Percentiles rank a stretch among this genome's conserved stretches.
These are phyloP conservation scores for Mionectes macconnelli DNA, from an alignment of 2,113 vertebrate genomes.

Conservation along the genomic window DNA sequence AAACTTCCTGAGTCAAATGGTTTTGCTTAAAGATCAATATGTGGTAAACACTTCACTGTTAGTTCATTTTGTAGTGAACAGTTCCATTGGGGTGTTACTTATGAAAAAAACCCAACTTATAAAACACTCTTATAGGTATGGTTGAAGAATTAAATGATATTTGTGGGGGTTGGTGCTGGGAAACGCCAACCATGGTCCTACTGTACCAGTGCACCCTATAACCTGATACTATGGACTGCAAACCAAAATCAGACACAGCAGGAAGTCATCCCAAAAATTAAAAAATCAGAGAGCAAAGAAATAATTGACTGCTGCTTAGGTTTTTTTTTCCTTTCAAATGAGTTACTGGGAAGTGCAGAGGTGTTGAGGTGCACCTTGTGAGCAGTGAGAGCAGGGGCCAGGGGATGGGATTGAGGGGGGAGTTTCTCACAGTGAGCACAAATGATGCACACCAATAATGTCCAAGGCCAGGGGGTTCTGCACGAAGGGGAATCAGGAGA, in stretches of 20 bases:
- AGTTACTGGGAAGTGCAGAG: background rate
- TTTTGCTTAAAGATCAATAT: background rate
- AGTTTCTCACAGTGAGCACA: background rate
- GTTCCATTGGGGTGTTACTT: background rate
- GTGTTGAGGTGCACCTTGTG: background rate
- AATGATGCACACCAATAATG: accelerated
- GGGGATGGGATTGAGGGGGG: background rate
- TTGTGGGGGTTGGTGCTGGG: background rate
- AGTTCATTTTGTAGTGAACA: background rate
- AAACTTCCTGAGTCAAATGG: background rate
- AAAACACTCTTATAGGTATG: background rate
- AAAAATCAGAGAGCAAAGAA: background rate
- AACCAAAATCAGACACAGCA: background rate
- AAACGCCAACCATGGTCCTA: background rate
- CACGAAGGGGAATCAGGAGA: background rate
- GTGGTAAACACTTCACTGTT: background rate
- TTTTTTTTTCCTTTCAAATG: background rate
- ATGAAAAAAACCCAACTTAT: too few relatives aligned
- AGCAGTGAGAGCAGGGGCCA: background rate
- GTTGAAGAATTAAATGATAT: background rate
- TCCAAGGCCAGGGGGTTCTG: background rate
- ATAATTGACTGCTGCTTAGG: background rate
- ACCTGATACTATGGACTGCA: background rate
- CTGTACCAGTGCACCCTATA: background rate
- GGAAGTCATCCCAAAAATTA: background rate